Evolutionary conservation across 2,888 invertebrate species (phyloP).

Genomic region (Rutpela maculata): DNA sequence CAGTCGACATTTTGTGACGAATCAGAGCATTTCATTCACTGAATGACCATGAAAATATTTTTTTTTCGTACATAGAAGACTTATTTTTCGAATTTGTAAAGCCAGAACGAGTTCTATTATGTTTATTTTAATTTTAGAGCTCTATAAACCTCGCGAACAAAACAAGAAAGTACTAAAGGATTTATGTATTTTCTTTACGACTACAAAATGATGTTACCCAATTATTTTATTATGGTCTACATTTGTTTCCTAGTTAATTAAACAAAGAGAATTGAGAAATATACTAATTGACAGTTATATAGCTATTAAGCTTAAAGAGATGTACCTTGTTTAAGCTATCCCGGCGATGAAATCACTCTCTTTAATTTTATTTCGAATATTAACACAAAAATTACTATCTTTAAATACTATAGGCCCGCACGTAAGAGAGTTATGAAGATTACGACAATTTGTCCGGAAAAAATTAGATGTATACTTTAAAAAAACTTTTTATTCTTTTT

Average conservation of each 20-base stretch:
- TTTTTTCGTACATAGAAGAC: background rate
- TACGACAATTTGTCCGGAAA: too few species aligned
- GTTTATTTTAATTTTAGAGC: constrained; percentile 34
- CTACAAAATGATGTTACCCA: constrained; percentile 31
- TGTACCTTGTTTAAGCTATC: background rate
- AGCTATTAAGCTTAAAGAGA: background rate
- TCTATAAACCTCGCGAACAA: constrained; percentile 29
- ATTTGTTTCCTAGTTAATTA: constrained; percentile 27
- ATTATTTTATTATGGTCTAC: constrained; percentile 26
- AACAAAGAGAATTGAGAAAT: constrained; percentile 9
- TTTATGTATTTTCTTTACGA: constrained; percentile 37
- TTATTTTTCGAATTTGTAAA: background rate
- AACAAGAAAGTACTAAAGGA: constrained; percentile 30
- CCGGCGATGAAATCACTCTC: background rate
- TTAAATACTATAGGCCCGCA: background rate
- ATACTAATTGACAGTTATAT: background rate
- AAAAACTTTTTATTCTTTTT: too few species aligned
- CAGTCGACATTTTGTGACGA: background rate
- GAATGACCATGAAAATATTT: background rate
- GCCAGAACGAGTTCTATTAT: constrained; percentile 19
- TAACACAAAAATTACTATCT: background rate
- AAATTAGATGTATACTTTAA: too few species aligned
- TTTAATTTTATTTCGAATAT: background rate
- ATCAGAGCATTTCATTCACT: background rate
- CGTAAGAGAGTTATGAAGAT: too few species aligned